Base-by-base conservation (phyloP, 2,888 invertebrate species). In the Philhelius pedissequus region DNA sequence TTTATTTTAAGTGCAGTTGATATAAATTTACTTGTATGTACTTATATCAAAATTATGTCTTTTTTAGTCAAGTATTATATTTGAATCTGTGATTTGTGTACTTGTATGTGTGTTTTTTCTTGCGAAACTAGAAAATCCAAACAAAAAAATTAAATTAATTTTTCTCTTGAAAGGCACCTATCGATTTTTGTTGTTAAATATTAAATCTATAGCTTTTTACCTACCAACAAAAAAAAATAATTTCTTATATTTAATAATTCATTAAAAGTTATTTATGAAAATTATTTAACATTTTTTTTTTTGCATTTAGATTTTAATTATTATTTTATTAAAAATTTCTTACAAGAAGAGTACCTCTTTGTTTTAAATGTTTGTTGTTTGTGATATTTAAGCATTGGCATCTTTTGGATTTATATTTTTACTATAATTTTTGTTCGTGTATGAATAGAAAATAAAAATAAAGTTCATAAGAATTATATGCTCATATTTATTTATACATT, bases 151-250 rank as follows among this genome's bases (percentile, higher is more conserved):
- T 15, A 45, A 71, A 40, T 9, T 25, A 64, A 15, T 48, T 58
- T 48, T 32, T 82, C 64, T 22, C 68, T 76, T 80, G 75, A 84
- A 84, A 84, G 84, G 84, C 84, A 84, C 84, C 84, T 80, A 75
- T 84, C 84, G 84, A 80, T 83, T 78, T 30, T 76, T 76, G 56
- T 52, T 68, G 30, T 66, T 38, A 50, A 66, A 38, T 68, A 25
- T 68, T 38, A 30, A 35, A 30, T 58, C 48, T 71, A 52, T 62
- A 76, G 79, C 58, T 45, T 48, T 45, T 64, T 60, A 62, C 52
- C 73, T 77, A 78, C 54, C 40, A 30, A 52, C 4, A 5, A 38
- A 11, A n/a, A 62, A 77, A 56, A 62, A 68, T n/a, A n/a, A 54
- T 8, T 71, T 73, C 9, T 71, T 74, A 56, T 18, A 9, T 15